phyloP scores from a whole-genome alignment of 92 coral and sea anemone genomes.

The Virgularia gustaviana region DNA sequence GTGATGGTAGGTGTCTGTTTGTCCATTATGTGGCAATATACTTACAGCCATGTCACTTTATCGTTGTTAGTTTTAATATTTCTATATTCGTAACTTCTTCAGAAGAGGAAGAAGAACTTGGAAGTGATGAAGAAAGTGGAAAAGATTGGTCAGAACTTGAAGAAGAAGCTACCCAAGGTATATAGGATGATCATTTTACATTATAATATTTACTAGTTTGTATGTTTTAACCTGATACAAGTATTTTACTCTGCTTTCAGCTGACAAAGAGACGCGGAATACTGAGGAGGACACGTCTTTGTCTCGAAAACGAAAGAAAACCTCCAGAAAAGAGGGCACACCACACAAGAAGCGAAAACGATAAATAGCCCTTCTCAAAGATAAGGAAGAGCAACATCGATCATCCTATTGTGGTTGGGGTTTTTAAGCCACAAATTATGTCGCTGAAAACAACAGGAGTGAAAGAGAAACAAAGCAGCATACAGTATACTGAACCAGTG shows the following conservation, averaged over 20 bases:
- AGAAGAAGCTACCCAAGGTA: conserved; percentile 90
- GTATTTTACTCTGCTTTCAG: not conserved
- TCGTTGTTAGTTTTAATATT: not conserved
- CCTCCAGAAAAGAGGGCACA: conserved; percentile 44
- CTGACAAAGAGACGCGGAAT: conserved; percentile 14
- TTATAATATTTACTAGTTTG: not conserved
- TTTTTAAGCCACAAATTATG: no score
- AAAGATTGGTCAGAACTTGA: conserved; percentile 98
- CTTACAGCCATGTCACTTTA: no score
- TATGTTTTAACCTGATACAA: not conserved
- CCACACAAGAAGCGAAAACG: conserved; percentile 53
- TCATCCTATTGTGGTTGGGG: no score
- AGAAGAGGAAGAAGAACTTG: conserved; percentile 94
- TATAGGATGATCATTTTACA: not conserved
- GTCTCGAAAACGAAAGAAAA: conserved; percentile 32
- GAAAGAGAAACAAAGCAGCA: no score
- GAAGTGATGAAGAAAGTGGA: conserved; percentile 97
- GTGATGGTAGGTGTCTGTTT: conserved; percentile 61
- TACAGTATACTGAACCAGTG: no score
- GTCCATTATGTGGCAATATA: not conserved
- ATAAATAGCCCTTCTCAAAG: no score
- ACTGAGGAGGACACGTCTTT: conserved; percentile 12
- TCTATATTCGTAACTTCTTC: no score
- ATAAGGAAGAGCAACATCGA: no score
- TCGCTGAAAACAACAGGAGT: no score